Conservation (phyloP, 2,888 invertebrate species). For the Cheilosia urbana region DNA sequence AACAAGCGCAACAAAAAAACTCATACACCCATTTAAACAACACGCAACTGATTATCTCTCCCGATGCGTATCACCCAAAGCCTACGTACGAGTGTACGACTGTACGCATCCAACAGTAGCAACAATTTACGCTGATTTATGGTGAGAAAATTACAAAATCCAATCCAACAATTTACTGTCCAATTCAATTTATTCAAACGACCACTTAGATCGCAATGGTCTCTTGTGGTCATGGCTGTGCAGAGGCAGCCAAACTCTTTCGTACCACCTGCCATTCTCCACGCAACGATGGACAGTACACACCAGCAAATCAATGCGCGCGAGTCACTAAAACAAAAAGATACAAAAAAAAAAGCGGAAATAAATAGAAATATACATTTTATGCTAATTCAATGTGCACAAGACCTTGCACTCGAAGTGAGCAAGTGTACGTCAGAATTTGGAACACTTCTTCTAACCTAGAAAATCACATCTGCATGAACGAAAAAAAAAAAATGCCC, state of each 20-base stretch:
- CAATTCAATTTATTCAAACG: constrained; percentile 61
- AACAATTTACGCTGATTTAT: neutral
- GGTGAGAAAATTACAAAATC: constrained; percentile 40
- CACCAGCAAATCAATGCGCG: constrained; percentile 57
- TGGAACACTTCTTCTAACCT: constrained; percentile 71
- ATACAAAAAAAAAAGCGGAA: constrained; percentile 32
- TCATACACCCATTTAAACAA: constrained; percentile 1
- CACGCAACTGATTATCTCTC: neutral
- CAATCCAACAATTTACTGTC: constrained; percentile 50
- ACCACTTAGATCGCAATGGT: constrained; percentile 13
- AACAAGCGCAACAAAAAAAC: constrained; percentile 2
- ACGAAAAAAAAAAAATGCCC: constrained; percentile 36
- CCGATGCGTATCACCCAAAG: neutral
- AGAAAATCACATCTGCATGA: constrained; percentile 75
- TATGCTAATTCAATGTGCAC: constrained; percentile 56
- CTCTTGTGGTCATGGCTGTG: neutral
- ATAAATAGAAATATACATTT: constrained; percentile 42
- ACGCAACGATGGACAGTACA: constrained; percentile 54
- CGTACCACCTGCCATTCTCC: constrained; percentile 61
- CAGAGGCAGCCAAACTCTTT: constrained; percentile 21
- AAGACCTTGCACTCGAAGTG: constrained; percentile 42
- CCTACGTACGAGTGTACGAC: neutral
- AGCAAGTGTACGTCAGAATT: constrained; percentile 37
- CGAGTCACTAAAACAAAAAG: constrained; percentile 41
- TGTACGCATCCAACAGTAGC: neutral